Conservation (phyloP, 2,888 invertebrate genomes). For the Thyatira batis region DNA sequence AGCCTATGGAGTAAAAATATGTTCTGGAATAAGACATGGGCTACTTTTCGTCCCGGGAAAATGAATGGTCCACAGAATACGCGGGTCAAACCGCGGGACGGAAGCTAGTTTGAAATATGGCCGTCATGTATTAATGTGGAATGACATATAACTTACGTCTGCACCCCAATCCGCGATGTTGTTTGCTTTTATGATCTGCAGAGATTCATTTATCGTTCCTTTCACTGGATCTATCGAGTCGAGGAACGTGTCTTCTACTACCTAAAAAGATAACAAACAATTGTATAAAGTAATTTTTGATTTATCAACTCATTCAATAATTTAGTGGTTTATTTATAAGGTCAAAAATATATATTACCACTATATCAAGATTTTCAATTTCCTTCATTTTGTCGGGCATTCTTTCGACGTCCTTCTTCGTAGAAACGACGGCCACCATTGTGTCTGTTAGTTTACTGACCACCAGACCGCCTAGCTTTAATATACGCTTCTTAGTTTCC, state of each 20-base stretch:
- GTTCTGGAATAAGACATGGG: no score
- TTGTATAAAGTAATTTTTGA: no score
- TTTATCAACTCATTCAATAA: no score
- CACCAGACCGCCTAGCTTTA: slow-evolving; percentile 89
- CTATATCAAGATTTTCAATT: slow-evolving; percentile 86
- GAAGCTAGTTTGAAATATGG: no score
- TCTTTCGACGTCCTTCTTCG: slow-evolving; percentile 85
- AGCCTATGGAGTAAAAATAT: no score
- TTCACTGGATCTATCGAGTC: slow-evolving; percentile 83
- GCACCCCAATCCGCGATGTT: slow-evolving; percentile 93
- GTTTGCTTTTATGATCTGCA: slow-evolving; percentile 86
- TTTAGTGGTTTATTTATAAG: no score
- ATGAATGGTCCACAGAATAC: no score
- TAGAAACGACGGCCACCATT: slow-evolving; percentile 89
- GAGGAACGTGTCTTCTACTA: slow-evolving; percentile 90
- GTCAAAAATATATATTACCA: slow-evolving; percentile 55
- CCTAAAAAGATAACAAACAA: slow-evolving; percentile 50
- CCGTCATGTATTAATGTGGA: background rate
- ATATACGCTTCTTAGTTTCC: slow-evolving; percentile 85
- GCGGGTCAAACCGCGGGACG: no score
- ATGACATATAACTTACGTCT: slow-evolving; percentile 82
- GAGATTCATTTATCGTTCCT: slow-evolving; percentile 82
- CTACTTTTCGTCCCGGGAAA: no score
- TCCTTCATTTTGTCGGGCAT: slow-evolving; percentile 85
- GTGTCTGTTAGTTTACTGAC: slow-evolving; percentile 84